A percentile compares a stretch with the other conserved stretches of the same genome.
Conservation (phyloP, 1,140 invertebrate species). For the Platyura marginata region DNA sequence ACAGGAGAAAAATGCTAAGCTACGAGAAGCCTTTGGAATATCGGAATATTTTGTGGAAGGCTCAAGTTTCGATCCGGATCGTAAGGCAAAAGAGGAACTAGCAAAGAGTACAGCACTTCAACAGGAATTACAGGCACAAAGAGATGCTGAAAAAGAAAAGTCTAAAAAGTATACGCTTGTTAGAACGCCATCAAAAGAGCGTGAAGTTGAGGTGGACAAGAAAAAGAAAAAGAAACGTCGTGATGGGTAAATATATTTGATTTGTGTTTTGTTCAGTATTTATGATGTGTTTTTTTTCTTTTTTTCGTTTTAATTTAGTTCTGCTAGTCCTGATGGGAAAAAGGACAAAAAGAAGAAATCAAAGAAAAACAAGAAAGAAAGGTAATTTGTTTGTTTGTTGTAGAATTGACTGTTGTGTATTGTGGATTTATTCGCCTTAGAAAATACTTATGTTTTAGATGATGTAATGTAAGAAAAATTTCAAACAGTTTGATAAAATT, state of each 20-base stretch:
- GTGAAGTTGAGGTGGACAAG: conserved; percentile 17
- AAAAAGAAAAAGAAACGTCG: conserved; percentile 12
- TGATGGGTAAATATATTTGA: conserved; percentile 18
- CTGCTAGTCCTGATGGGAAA: conserved; percentile 37
- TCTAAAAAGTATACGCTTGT: conserved; percentile 40
- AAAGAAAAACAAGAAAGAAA: conserved; percentile 47
- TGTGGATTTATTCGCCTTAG: too few species aligned
- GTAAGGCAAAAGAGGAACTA: conserved; percentile 58
- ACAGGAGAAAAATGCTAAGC: conserved; percentile 81
- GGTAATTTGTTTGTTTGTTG: too few species aligned
- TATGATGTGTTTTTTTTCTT: background rate
- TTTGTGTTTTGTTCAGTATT: background rate
- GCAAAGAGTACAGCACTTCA: conserved; percentile 32
- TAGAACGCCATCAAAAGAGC: conserved; percentile 34
- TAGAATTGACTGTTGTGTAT: too few species aligned
- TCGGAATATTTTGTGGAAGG: conserved; percentile 87
- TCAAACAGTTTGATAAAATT: too few species aligned
- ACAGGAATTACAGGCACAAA: conserved; percentile 32
- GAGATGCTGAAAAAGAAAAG: conserved; percentile 29
- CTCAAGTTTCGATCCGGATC: conserved; percentile 74
- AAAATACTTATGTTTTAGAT: too few species aligned
- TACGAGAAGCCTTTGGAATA: conserved; percentile 89
- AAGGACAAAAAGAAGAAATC: conserved; percentile 48
- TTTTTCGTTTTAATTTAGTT: conserved; percentile 24
- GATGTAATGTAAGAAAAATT: too few species aligned